Evolutionary conservation across 2,888 invertebrate genomes (phyloP).

Genomic region (Acrobasis repandana): DNA sequence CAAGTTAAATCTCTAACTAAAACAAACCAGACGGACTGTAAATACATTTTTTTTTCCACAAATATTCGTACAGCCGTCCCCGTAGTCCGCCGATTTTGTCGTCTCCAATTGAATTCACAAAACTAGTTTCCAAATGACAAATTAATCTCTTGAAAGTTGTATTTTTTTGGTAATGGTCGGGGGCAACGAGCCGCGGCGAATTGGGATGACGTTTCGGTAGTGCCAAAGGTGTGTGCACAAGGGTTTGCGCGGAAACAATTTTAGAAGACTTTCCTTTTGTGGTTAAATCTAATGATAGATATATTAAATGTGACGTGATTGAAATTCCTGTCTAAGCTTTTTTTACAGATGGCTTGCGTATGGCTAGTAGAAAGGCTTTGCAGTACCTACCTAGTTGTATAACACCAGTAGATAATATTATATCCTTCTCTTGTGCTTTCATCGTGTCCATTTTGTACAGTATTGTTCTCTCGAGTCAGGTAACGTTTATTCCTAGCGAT

Average conservation of each 20-base stretch:
- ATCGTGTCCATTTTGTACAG: too few species aligned
- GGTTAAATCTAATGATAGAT: constrained; percentile 9
- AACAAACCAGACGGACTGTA: not conserved
- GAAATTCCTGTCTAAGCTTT: not conserved
- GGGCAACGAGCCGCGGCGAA: constrained; percentile 67
- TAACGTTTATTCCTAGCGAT: too few species aligned
- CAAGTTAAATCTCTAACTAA: not conserved
- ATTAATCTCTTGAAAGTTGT: constrained; percentile 77
- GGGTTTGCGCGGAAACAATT: constrained; percentile 19
- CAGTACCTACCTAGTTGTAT: too few species aligned
- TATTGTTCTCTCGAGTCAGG: too few species aligned
- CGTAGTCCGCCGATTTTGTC: constrained; percentile 41
- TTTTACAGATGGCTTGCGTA: not conserved
- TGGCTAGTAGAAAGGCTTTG: too few species aligned
- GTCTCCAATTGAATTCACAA: constrained; percentile 48
- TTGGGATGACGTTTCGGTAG: constrained; percentile 75
- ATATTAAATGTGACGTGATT: not conserved
- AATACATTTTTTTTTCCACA: constrained; percentile 10
- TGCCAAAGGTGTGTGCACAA: constrained; percentile 54
- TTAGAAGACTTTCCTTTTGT: not conserved
- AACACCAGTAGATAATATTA: too few species aligned
- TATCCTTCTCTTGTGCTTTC: too few species aligned
- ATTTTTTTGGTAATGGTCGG: constrained; percentile 57
- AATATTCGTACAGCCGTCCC: not conserved
- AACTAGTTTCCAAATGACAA: constrained; percentile 78